A percentile compares a stretch with the other conserved stretches of the same genome.
Conservation (phyloP, 2,113 vertebrate genomes). For the Arothron firmamentum region DNA sequence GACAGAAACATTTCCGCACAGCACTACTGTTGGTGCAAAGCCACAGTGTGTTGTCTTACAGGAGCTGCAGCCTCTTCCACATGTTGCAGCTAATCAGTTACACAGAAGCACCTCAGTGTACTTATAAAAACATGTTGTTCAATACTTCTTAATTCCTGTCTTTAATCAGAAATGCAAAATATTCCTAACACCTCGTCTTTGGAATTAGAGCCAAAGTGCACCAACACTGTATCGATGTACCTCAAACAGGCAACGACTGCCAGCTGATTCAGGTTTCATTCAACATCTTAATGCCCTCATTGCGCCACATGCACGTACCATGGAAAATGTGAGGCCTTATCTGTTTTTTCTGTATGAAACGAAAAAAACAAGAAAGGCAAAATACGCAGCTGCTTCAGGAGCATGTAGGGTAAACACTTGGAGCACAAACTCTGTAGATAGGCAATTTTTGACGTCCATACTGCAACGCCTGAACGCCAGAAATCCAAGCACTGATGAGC, state of each 20-base stretch:
- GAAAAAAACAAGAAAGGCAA: slow-evolving; percentile 30
- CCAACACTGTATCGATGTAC: slow-evolving; percentile 19
- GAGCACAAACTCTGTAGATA: slow-evolving; percentile 68
- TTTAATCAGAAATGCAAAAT: slow-evolving; percentile 13
- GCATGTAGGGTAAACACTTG: slow-evolving; percentile 62
- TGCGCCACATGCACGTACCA: slow-evolving; percentile 27
- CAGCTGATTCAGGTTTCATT: slow-evolving; percentile 33
- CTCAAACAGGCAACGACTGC: slow-evolving; percentile 6
- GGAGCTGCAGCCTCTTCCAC: slow-evolving; percentile 32
- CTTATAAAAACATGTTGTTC: slow-evolving; percentile 26
- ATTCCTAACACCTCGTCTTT: slow-evolving; percentile 41
- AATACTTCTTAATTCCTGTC: slow-evolving; percentile 26
- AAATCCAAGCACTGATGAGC: slow-evolving; percentile 44
- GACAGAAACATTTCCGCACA: slow-evolving; percentile 45
- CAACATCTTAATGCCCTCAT: slow-evolving; percentile 4
- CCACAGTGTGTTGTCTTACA: slow-evolving; percentile 50
- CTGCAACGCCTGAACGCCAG: slow-evolving; percentile 38
- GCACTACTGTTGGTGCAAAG: slow-evolving; percentile 72
- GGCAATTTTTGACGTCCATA: slow-evolving; percentile 32
- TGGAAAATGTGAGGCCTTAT: slow-evolving; percentile 23
- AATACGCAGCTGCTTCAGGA: slow-evolving; percentile 57
- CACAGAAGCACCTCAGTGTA: slow-evolving; percentile 54
- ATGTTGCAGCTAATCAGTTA: slow-evolving; percentile 31
- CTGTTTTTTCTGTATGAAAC: slow-evolving; percentile 10
- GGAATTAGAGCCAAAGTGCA: slow-evolving; percentile 43